These are phyloP conservation scores for Drosophila prostipennis DNA, from an alignment of 2,888 invertebrate genomes.

Conservation along the genomic window DNA sequence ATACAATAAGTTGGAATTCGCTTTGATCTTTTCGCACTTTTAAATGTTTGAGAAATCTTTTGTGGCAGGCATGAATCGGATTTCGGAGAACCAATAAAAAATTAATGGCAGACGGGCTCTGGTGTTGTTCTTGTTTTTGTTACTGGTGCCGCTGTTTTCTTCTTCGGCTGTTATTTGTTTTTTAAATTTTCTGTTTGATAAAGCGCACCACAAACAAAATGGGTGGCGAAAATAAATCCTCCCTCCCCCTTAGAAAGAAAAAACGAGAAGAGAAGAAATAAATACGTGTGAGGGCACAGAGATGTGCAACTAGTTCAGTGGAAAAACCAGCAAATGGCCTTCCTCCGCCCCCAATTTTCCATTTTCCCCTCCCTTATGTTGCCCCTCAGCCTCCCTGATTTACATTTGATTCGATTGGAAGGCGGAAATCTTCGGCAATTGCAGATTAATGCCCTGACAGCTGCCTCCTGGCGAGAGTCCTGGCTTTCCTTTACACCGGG, in stretches of 20 bases:
- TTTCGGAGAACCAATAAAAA: slow-evolving; percentile 79
- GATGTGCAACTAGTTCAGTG: slow-evolving; percentile 74
- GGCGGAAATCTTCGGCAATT: slow-evolving; percentile 82
- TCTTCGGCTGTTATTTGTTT: slow-evolving; percentile 66
- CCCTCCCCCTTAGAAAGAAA: slow-evolving; percentile 23
- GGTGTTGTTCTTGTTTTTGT: slow-evolving; percentile 50
- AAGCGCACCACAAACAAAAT: slow-evolving; percentile 76
- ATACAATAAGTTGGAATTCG: slow-evolving; percentile 79
- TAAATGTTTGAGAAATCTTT: slow-evolving; percentile 79
- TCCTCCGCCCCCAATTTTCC: slow-evolving; percentile 9
- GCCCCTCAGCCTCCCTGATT: slow-evolving; percentile 52
- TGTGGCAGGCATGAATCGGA: slow-evolving; percentile 75
- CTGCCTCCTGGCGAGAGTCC: slow-evolving; percentile 54
- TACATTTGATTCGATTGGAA: slow-evolving; percentile 77
- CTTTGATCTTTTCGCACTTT: slow-evolving; percentile 80
- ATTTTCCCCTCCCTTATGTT: neutral
- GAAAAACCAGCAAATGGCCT: slow-evolving; percentile 52
- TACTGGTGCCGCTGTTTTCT: slow-evolving; percentile 30
- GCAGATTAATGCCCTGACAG: slow-evolving; percentile 83
- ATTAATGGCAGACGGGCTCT: slow-evolving; percentile 69
- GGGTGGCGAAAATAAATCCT: slow-evolving; percentile 72
- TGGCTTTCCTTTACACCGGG: slow-evolving; percentile 4
- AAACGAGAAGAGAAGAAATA: slow-evolving; percentile 33
- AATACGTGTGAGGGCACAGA: slow-evolving; percentile 38
- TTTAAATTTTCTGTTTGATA: slow-evolving; percentile 78